Evolutionary conservation across 2,888 invertebrate genomes (phyloP), one percentile per base, ranked within the genome.

Genomic region (Zaprionus lineosus): DNA sequence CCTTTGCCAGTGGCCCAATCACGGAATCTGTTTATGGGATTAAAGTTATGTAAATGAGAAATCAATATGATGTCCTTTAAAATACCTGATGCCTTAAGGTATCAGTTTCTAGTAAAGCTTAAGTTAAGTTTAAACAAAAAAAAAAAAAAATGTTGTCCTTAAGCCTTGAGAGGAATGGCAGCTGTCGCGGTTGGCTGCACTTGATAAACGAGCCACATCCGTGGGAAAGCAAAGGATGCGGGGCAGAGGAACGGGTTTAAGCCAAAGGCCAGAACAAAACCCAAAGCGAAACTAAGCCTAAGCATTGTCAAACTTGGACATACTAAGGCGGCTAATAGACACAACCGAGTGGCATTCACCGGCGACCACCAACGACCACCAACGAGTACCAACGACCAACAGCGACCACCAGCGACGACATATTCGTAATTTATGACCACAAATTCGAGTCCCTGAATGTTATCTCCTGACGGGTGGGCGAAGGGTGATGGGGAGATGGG

Each of bases 301-400:
- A 41, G 64, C 59, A 76, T 76, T 86, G 81, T 83, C 82, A 73
- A 74, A 79, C 73, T 86, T 77, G 83, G 82, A 86, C 85, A 87
- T 81, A 76, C 78, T 77, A 83, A 86, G 88, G 86, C 88, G 85
- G 87, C 87, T 88, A 88, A 88, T 87, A 88, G 88, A 87, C 87
- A 86, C 39, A 56, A 52, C 75, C 78, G 51, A 75, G 36, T 55
- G 72, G 59, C 68, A 31, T n/a, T n/a, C n/a, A n/a, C n/a, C n/a
- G n/a, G 58, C 46, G 63, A 41, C 64, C 61, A n/a, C n/a, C n/a
- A 53, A 7, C 15, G 26, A 33, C 58, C 47, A 57, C 60, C 65
- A 75, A 71, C 84, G 74, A 78, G n/a, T n/a, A n/a, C n/a, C n/a
- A 31, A 58, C 46, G 63, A 41, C 64, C 61, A n/a, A n/a, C n/a